Evolutionary conservation across 2,113 vertebrate species (phyloP).

Genomic region (Menura novaehollandiae): DNA sequence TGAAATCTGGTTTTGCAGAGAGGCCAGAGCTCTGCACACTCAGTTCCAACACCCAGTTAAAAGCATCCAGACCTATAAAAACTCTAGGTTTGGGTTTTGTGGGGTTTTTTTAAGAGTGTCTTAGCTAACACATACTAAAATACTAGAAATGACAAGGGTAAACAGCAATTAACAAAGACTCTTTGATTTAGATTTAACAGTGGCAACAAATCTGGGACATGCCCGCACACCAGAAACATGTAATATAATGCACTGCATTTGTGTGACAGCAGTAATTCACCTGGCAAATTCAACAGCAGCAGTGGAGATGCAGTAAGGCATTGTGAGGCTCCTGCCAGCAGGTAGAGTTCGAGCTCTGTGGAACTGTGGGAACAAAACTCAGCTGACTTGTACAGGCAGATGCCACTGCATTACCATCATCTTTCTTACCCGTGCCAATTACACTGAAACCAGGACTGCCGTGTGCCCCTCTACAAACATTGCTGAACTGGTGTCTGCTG

Average conservation of each 20-base stretch:
- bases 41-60: not conserved
- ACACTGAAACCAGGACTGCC: accelerated
- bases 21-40: not conserved
- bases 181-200: not conserved
- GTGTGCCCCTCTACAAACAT: not conserved
- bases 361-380: not conserved
- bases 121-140: not conserved
- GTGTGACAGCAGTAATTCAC: not conserved
- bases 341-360: not conserved
- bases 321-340: not conserved
- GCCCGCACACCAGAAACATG: not conserved
- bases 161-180: not conserved
- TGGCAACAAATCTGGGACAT: not conserved
- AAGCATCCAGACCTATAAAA: not conserved
- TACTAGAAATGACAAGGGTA: not conserved
- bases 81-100: not conserved
- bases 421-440: accelerated
- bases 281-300: not conserved
- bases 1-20: not conserved
- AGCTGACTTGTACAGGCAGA: not conserved
- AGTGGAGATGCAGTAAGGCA: not conserved
- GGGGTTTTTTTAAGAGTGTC: not conserved
- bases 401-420: accelerated
- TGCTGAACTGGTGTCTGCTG: not conserved
- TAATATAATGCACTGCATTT: not conserved